Conservation (phyloP, 1,140 invertebrate genomes). For the Trachelipus rathkii region DNA sequence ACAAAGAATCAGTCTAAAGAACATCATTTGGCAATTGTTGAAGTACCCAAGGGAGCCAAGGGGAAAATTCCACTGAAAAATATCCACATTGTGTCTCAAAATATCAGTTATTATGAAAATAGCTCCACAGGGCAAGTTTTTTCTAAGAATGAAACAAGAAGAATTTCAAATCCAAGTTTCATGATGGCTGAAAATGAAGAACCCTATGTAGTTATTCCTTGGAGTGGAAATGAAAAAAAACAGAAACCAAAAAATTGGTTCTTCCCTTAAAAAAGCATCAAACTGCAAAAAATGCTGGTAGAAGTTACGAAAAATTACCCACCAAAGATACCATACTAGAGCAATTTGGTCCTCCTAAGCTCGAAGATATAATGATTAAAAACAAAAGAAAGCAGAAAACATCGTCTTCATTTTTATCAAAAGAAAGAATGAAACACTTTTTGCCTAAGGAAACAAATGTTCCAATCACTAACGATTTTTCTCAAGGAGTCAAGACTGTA, state of each 20-base stretch:
- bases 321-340: too few species aligned
- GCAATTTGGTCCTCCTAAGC: background rate
- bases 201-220: background rate
- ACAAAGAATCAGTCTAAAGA: background rate
- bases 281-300: too few species aligned
- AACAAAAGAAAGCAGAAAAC: too few species aligned
- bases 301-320: too few species aligned
- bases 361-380: background rate
- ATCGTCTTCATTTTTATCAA: too few species aligned
- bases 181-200: too few species aligned
- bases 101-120: background rate
- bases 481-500: too few species aligned
- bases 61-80: background rate
- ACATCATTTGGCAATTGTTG: background rate
- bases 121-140: background rate
- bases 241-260: background rate
- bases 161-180: too few species aligned
- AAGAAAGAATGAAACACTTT: too few species aligned
- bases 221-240: constrained; percentile 2
- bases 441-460: too few species aligned
- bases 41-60: background rate
- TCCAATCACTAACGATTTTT: too few species aligned
- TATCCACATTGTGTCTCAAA: background rate
- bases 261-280: too few species aligned
- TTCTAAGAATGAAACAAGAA: background rate